phyloP scores from a whole-genome alignment of 2,888 invertebrate species.

The Hoplodrina blanda region DNA sequence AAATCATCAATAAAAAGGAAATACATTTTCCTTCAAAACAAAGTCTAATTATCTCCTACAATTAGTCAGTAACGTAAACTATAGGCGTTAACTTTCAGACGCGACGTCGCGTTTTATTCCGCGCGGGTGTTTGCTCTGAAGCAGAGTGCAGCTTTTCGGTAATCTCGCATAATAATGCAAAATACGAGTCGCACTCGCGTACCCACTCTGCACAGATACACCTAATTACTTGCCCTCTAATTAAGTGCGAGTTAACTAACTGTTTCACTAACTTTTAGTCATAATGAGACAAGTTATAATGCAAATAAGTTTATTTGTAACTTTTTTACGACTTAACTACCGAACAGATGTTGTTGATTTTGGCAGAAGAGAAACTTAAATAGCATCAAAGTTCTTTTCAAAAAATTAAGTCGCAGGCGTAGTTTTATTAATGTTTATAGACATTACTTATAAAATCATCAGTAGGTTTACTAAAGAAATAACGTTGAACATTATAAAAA shows the following conservation, averaged over 20 bases:
- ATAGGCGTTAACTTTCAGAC: slow-evolving; percentile 19
- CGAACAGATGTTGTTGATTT: slow-evolving; percentile 34
- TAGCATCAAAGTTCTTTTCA: not conserved
- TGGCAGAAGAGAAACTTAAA: slow-evolving; percentile 1
- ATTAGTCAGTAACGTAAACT: not conserved
- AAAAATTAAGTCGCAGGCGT: not conserved
- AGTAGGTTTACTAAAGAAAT: no score
- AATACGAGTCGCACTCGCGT: slow-evolving; percentile 49
- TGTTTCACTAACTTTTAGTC: slow-evolving; percentile 45
- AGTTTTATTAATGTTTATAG: not conserved
- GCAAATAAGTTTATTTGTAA: slow-evolving; percentile 23
- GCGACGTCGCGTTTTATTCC: slow-evolving; percentile 23
- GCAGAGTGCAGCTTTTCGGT: slow-evolving; percentile 54
- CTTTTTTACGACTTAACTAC: slow-evolving; percentile 18
- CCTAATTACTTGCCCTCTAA: slow-evolving; percentile 58
- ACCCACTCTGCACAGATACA: slow-evolving; percentile 46
- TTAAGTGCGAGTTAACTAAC: slow-evolving; percentile 52
- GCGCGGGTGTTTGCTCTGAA: slow-evolving; percentile 6
- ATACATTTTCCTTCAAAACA: not conserved
- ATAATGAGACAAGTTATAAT: slow-evolving; percentile 30
- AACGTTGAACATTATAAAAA: no score
- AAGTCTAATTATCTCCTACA: slow-evolving; percentile 1
- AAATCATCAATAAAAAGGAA: not conserved
- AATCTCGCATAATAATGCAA: slow-evolving; percentile 57
- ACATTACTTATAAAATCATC: no score